phyloP scores from a whole-genome alignment of 1,140 invertebrate genomes.

The Hylyphantes graminicola region DNA sequence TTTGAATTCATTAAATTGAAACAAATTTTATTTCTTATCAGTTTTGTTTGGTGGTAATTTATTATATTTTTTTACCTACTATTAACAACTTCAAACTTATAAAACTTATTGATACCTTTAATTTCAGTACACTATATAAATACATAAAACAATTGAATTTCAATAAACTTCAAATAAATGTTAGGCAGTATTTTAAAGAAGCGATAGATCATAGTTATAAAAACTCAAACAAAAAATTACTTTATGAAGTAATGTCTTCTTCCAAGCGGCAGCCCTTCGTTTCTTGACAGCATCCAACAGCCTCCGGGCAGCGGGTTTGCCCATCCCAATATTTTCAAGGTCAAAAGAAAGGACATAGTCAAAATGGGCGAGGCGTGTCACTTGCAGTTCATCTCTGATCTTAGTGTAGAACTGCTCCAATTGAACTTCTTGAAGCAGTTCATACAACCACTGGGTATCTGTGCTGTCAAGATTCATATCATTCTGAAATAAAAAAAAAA shows the following conservation, averaged over 20 bases:
- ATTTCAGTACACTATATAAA: not conserved
- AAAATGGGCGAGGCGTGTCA: slow-evolving; percentile 91
- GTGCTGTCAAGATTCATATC: slow-evolving; percentile 35
- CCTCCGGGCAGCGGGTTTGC: slow-evolving; percentile 88
- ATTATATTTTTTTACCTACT: too few species aligned
- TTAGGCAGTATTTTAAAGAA: not conserved
- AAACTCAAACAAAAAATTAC: slow-evolving; percentile 36
- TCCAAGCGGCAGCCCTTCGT: slow-evolving; percentile 71
- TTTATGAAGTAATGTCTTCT: slow-evolving; percentile 60
- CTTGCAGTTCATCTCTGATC: slow-evolving; percentile 91
- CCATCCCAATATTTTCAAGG: slow-evolving; percentile 93
- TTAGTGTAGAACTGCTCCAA: slow-evolving; percentile 90
- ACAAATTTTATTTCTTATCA: too few species aligned
- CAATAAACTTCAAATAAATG: not conserved
- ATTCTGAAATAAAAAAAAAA: not conserved
- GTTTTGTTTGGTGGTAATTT: too few species aligned
- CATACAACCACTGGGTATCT: slow-evolving; percentile 81
- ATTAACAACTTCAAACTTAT: too few species aligned
- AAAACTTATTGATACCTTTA: too few species aligned
- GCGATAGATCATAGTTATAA: not conserved
- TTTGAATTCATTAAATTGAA: too few species aligned
- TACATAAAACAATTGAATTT: not conserved
- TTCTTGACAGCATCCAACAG: slow-evolving; percentile 93
- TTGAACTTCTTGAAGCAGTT: slow-evolving; percentile 89
- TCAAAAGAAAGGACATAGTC: slow-evolving; percentile 95